These are phyloP conservation scores for Flexamia atlantica DNA, from an alignment of 2,888 invertebrate genomes.

Conservation along the genomic window DNA sequence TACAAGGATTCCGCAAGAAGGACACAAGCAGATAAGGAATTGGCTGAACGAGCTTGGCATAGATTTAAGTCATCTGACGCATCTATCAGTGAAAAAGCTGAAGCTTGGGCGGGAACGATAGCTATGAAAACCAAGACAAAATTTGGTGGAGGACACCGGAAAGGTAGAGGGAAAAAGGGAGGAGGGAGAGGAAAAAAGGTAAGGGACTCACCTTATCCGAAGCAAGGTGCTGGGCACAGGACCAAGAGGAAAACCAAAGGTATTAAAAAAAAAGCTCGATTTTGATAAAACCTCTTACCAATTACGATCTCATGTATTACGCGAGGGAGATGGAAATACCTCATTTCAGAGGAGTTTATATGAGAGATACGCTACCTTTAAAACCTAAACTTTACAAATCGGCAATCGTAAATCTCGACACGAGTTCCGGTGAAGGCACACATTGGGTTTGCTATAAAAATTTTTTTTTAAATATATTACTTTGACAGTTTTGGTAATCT, in stretches of 20 bases:
- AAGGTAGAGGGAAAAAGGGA: background rate
- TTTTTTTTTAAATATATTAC: conserved; percentile 70
- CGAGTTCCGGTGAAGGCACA: conserved; percentile 69
- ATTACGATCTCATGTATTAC: conserved; percentile 66
- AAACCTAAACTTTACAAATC: conserved; percentile 69
- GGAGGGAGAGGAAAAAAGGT: background rate
- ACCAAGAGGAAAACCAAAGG: conserved; percentile 1
- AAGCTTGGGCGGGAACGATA: conserved; percentile 63
- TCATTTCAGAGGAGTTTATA: conserved; percentile 72
- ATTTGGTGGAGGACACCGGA: conserved; percentile 9
- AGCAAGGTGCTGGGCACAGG: background rate
- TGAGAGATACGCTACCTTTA: conserved; percentile 73
- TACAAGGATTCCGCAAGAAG: conserved; percentile 46
- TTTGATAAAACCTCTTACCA: conserved; percentile 30
- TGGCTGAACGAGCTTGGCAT: conserved; percentile 64
- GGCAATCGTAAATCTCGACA: conserved; percentile 71
- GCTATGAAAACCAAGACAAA: conserved; percentile 65
- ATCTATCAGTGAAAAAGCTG: conserved; percentile 62
- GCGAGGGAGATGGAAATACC: conserved; percentile 69
- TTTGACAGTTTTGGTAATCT: conserved; percentile 73
- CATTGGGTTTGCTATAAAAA: conserved; percentile 73
- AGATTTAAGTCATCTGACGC: conserved; percentile 62
- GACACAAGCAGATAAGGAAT: conserved; percentile 61
- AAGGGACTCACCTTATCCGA: background rate
- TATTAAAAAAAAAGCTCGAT: conserved; percentile 11